Conservation (phyloP, 1,140 invertebrate genomes). For the Drosophila athabasca region DNA sequence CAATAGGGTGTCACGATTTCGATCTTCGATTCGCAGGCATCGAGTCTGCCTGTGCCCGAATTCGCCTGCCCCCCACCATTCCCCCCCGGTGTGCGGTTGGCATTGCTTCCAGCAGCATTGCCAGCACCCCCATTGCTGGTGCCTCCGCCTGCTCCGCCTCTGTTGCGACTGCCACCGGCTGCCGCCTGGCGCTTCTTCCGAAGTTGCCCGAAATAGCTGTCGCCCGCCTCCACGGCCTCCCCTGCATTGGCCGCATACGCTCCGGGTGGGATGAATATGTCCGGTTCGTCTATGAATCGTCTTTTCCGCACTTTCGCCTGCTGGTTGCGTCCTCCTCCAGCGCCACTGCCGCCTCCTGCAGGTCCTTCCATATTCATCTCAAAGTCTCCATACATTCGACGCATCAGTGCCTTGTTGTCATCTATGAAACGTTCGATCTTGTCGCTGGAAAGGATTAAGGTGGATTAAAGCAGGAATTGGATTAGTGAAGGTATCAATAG, state of each 20-base stretch:
- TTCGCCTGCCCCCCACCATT: slow-evolving; percentile 60
- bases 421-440: slow-evolving; percentile 95
- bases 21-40: slow-evolving; percentile 95
- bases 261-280: slow-evolving; percentile 84
- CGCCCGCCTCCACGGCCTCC: slow-evolving; percentile 76
- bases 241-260: slow-evolving; percentile 69
- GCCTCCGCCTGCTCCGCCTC: slow-evolving; percentile 25
- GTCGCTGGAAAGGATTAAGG: slow-evolving; percentile 86
- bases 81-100: slow-evolving; percentile 41
- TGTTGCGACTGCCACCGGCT: slow-evolving; percentile 54
- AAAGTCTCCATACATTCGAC: slow-evolving; percentile 96
- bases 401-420: slow-evolving; percentile 96
- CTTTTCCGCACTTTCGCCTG: slow-evolving; percentile 84
- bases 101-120: slow-evolving; percentile 20
- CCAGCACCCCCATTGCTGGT: slow-evolving; percentile 19
- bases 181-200: slow-evolving; percentile 85
- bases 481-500: not conserved
- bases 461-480: not conserved
- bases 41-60: slow-evolving; percentile 88
- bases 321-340: slow-evolving; percentile 67
- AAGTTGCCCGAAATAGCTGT: slow-evolving; percentile 85
- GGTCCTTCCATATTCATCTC: slow-evolving; percentile 86
- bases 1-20: slow-evolving; percentile 97
- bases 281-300: slow-evolving; percentile 85
- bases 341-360: slow-evolving; percentile 78